phyloP scores from a whole-genome alignment of 2,888 invertebrate genomes.

The Nomada lathburiana region DNA sequence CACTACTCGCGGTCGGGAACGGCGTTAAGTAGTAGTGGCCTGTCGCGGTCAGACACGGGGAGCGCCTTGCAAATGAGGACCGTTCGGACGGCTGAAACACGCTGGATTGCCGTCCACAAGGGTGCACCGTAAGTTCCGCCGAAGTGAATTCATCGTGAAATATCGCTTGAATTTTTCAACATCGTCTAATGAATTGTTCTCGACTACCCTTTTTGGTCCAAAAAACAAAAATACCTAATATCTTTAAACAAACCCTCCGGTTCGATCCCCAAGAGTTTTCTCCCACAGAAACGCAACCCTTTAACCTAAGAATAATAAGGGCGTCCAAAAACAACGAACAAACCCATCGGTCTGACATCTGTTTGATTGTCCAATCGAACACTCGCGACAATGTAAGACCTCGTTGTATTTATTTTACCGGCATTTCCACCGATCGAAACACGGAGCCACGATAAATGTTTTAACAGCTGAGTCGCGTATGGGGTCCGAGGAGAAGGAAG shows the following conservation, averaged over 20 bases:
- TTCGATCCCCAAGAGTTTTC: no score
- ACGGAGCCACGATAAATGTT: neutral
- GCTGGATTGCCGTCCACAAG: conserved; percentile 29
- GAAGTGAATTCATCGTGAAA: neutral
- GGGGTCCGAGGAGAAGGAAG: conserved; percentile 9
- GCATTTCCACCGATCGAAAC: neutral
- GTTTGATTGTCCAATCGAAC: neutral
- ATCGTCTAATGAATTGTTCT: neutral
- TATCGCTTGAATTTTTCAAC: neutral
- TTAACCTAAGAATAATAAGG: neutral
- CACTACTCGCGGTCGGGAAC: no score
- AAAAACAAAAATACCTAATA: neutral
- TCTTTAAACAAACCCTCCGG: no score
- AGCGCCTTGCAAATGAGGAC: conserved; percentile 48
- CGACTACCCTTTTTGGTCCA: neutral
- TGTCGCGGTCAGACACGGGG: conserved; percentile 48
- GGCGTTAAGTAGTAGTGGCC: conserved; percentile 39
- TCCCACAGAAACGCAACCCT: neutral
- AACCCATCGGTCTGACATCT: neutral
- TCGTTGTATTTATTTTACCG: neutral
- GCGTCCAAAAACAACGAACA: neutral
- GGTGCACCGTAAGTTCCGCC: conserved; percentile 7
- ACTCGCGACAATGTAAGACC: no score
- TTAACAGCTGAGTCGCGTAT: conserved; percentile 3
- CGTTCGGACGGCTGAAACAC: conserved; percentile 22